These are phyloP conservation scores for Sweltsa coloradensis DNA, from an alignment of 1,140 invertebrate species.

Conservation along the genomic window DNA sequence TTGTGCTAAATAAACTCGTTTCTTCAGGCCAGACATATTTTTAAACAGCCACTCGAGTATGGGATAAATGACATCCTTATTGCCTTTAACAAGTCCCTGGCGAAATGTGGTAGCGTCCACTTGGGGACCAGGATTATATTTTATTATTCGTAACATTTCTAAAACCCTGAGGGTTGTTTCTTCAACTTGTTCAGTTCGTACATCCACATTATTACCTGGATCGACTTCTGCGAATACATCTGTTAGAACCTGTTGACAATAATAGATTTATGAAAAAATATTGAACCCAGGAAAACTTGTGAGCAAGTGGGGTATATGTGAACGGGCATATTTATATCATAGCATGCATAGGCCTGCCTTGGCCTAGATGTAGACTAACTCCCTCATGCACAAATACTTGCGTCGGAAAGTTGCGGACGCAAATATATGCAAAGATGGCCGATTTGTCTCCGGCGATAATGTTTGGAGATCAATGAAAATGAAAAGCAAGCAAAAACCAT, in stretches of 20 bases:
- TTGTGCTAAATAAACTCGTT: constrained; percentile 67
- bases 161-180: constrained; percentile 48
- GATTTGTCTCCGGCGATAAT: too few relatives aligned
- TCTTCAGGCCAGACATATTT: constrained; percentile 56
- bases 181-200: constrained; percentile 46
- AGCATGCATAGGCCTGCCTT: too few relatives aligned
- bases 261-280: too few relatives aligned
- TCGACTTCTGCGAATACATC: constrained; percentile 56
- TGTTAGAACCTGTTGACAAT: constrained; percentile 38
- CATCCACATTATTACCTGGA: constrained; percentile 41
- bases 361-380: too few relatives aligned
- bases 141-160: constrained; percentile 46
- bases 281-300: too few relatives aligned
- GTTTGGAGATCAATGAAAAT: too few relatives aligned
- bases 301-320: too few relatives aligned
- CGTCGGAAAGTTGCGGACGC: too few relatives aligned
- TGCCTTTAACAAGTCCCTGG: constrained; percentile 58
- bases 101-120: constrained; percentile 36
- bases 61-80: constrained; percentile 59
- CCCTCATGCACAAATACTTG: too few relatives aligned
- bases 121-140: constrained; percentile 49
- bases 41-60: constrained; percentile 68
- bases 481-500: too few relatives aligned
- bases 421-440: too few relatives aligned
- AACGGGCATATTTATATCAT: too few relatives aligned